Conservation (phyloP, 2,797 vertebrate species). For the Lophotriccus pileatus region DNA sequence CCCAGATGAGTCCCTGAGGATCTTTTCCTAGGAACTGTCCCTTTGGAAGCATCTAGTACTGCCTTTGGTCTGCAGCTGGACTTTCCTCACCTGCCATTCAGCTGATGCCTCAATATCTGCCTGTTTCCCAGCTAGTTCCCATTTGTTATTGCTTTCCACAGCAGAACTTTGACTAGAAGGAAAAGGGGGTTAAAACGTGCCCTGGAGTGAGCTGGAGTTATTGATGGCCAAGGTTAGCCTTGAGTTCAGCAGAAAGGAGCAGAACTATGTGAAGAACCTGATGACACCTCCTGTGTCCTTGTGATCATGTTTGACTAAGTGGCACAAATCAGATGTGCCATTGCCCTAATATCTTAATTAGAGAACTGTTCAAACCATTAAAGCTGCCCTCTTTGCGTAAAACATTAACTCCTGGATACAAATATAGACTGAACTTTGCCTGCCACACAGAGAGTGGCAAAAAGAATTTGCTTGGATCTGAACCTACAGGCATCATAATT, state of each 20-base stretch:
- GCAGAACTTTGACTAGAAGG: neutral
- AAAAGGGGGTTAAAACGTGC: neutral
- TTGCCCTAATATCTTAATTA: constrained; percentile 63
- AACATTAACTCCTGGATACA: constrained; percentile 44
- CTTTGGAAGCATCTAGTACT: neutral
- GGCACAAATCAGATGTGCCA: constrained; percentile 34
- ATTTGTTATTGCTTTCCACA: neutral
- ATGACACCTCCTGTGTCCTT: neutral
- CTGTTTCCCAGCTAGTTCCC: neutral
- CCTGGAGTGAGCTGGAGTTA: neutral
- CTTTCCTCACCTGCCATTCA: neutral
- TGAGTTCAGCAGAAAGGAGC: neutral
- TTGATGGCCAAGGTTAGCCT: neutral
- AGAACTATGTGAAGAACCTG: neutral
- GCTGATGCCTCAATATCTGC: neutral
- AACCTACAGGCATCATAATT: neutral
- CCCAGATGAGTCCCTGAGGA: neutral
- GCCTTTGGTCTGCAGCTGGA: neutral
- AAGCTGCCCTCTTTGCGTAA: constrained; percentile 26
- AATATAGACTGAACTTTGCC: neutral
- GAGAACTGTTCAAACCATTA: neutral
- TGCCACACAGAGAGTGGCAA: neutral
- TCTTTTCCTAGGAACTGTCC: neutral
- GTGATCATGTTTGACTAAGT: neutral
- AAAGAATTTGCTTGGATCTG: neutral